These are phyloP conservation scores for Heliconius nattereri DNA, from an alignment of 1,140 invertebrate genomes.

Conservation along the genomic window DNA sequence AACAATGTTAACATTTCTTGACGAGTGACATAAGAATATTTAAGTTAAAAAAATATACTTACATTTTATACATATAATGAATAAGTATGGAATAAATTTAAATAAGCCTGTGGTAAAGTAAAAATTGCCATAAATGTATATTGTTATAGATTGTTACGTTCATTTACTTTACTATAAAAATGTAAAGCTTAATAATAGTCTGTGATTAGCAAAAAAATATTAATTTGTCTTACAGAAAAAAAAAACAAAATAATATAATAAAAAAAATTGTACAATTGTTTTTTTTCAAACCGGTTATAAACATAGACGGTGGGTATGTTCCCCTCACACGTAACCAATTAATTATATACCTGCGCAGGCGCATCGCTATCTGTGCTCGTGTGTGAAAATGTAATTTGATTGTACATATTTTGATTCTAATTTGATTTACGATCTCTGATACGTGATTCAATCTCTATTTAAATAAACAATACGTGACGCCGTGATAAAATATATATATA, in stretches of 20 bases:
- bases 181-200: too few species aligned
- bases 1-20: not conserved
- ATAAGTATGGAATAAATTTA: not conserved
- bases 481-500: too few species aligned
- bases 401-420: slow-evolving; percentile 17
- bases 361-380: not conserved
- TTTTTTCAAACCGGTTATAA: slow-evolving; percentile 41
- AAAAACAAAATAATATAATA: not conserved
- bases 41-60: not conserved
- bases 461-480: not conserved
- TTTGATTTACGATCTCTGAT: slow-evolving; percentile 8
- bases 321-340: slow-evolving; percentile 51
- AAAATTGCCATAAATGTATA: not conserved
- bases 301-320: slow-evolving; percentile 32
- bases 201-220: too few species aligned
- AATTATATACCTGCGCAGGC: slow-evolving; percentile 43
- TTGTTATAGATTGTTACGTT: too few species aligned
- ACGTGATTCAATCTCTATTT: not conserved
- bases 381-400: slow-evolving; percentile 20
- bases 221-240: not conserved
- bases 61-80: not conserved
- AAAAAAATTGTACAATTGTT: not conserved
- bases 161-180: too few species aligned
- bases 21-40: not conserved
- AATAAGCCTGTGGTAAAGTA: too few species aligned